These are phyloP conservation scores for Rhopalosiphum maidis DNA, from an alignment of 1,140 invertebrate species.

Conservation along the genomic window DNA sequence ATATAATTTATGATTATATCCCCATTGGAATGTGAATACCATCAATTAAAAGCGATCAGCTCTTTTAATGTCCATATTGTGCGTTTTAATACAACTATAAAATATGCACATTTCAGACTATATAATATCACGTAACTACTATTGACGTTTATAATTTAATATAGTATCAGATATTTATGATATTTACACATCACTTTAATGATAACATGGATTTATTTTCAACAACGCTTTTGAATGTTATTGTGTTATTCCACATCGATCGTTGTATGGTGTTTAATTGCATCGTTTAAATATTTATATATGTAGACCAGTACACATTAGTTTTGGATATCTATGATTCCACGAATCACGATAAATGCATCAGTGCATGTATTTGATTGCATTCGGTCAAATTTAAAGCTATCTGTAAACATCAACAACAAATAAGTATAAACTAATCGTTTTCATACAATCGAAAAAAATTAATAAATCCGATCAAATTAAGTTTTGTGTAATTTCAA, in stretches of 20 bases:
- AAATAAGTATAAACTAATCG: background rate
- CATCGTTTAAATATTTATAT: background rate
- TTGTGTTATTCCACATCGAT: background rate
- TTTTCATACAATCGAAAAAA: background rate
- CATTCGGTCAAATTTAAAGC: background rate
- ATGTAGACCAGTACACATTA: background rate
- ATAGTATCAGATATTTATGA: background rate
- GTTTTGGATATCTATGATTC: background rate
- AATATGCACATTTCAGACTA: background rate
- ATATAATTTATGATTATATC: background rate
- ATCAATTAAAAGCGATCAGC: background rate
- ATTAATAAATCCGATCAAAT: background rate
- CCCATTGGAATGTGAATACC: background rate
- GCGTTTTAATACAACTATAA: background rate
- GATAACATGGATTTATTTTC: background rate
- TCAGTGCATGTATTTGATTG: background rate
- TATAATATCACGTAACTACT: background rate
- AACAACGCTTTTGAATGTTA: background rate
- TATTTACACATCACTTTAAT: background rate
- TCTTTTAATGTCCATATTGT: background rate
- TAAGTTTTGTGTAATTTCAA: background rate
- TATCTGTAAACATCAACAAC: background rate
- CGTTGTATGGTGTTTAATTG: background rate
- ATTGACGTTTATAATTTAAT: background rate
- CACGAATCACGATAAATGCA: background rate